Evolutionary conservation across 2,113 vertebrate genomes (phyloP).

Genomic region (Onychorhynchus coronatus): DNA sequence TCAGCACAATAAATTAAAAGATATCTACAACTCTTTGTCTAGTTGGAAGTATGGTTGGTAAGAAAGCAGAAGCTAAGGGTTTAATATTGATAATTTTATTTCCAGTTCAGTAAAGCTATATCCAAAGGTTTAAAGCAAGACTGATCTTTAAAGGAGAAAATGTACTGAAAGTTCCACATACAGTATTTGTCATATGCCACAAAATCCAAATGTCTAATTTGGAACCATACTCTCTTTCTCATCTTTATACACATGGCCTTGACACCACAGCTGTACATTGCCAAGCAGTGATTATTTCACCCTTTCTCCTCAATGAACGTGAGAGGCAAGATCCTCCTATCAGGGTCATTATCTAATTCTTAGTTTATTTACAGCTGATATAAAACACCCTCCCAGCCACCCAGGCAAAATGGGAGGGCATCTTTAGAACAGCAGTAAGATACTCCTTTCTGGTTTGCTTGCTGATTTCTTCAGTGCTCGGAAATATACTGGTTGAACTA

Average conservation of each 20-base stretch:
- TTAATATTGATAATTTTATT: not conserved
- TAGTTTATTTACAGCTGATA: not conserved
- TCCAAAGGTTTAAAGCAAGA: not conserved
- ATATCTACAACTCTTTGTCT: not conserved
- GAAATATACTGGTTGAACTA: not conserved
- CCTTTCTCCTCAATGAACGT: not conserved
- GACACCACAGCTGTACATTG: not conserved
- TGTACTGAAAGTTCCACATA: not conserved
- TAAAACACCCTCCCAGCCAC: fast-evolving
- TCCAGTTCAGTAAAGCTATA: not conserved
- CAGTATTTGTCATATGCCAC: not conserved
- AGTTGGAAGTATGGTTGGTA: not conserved
- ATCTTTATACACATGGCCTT: not conserved
- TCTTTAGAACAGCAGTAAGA: not conserved
- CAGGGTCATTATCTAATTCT: not conserved
- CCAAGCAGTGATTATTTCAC: not conserved
- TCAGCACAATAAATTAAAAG: not conserved
- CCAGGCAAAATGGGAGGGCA: not conserved
- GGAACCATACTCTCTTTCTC: not conserved
- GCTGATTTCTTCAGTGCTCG: not conserved
- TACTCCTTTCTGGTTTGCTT: not conserved
- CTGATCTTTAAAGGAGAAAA: not conserved
- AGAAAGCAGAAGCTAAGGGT: not conserved
- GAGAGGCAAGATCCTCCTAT: not conserved
- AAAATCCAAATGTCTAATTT: not conserved